These are phyloP conservation scores for Stichopus horrens DNA, from an alignment of 53 echinoderm and acorn worm genomes.

Conservation along the genomic window DNA sequence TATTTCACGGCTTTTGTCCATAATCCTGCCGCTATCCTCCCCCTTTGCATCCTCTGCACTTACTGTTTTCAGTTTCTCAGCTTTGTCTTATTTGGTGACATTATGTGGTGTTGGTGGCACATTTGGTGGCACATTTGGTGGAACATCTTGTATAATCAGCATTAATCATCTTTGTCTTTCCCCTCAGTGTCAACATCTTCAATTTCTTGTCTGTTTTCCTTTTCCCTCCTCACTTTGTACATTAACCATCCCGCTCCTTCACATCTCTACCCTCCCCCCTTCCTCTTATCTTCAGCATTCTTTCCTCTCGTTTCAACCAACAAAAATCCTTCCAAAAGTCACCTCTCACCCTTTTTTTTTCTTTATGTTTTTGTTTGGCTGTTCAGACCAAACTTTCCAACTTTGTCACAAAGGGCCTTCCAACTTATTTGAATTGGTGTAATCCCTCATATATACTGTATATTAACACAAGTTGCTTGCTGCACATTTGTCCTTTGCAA, in stretches of 20 bases:
- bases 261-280: not conserved
- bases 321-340: not conserved
- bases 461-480: too few relatives aligned
- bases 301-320: not conserved
- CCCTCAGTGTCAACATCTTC: slow-evolving; percentile 24
- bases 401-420: too few relatives aligned
- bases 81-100: slow-evolving; percentile 15
- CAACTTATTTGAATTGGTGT: too few relatives aligned
- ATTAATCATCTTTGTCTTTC: not conserved
- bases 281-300: not conserved
- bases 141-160: not conserved
- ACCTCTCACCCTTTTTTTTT: not conserved
- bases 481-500: too few relatives aligned
- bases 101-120: too few relatives aligned
- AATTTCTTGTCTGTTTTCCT: not conserved
- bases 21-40: not conserved
- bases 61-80: not conserved
- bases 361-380: too few relatives aligned
- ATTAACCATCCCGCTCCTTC: not conserved
- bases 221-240: not conserved
- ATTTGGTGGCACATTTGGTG: not conserved
- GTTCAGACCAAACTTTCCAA: too few relatives aligned
- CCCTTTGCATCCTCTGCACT: not conserved
- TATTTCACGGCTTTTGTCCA: slow-evolving; percentile 6
- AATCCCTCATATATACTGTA: too few relatives aligned